These are phyloP conservation scores for Anoplopoma fimbria DNA, from an alignment of 2,113 vertebrate species.

Conservation along the genomic window DNA sequence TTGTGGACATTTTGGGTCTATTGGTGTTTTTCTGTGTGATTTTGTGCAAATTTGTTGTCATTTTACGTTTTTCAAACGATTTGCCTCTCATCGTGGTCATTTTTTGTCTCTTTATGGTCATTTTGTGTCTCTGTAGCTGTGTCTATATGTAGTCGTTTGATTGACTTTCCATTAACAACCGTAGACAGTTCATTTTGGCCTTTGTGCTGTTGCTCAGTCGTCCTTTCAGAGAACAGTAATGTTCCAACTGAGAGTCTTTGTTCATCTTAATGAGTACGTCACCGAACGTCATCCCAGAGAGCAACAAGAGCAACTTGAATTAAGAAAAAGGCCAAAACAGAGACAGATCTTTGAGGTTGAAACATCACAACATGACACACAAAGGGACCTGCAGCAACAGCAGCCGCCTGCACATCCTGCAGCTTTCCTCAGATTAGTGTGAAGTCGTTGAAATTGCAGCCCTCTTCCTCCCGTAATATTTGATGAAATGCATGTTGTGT, in stretches of 20 bases:
- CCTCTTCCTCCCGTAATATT: slow-evolving; percentile 28
- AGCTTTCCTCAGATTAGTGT: slow-evolving; percentile 12
- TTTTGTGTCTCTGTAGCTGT: neutral
- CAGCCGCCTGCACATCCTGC: neutral
- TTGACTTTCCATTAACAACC: neutral
- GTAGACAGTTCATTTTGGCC: neutral
- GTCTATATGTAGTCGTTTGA: neutral
- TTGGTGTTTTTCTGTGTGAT: neutral
- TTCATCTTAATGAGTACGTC: neutral
- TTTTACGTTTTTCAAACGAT: neutral
- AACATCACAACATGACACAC: neutral
- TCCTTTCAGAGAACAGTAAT: neutral
- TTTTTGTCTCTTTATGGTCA: neutral
- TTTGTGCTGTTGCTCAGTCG: too few relatives aligned
- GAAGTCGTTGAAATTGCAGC: slow-evolving; percentile 6
- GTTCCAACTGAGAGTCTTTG: neutral
- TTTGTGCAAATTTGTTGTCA: too few relatives aligned
- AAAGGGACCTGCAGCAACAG: neutral
- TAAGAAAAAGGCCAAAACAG: slow-evolving; percentile 7
- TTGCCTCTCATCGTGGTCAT: too few relatives aligned
- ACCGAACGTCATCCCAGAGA: neutral
- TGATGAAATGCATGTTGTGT: slow-evolving; percentile 36
- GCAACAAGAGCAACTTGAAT: neutral
- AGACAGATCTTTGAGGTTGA: neutral
- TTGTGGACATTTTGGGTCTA: neutral